Conservation (phyloP, 2,797 vertebrate species). For the Salmo trutta region DNA sequence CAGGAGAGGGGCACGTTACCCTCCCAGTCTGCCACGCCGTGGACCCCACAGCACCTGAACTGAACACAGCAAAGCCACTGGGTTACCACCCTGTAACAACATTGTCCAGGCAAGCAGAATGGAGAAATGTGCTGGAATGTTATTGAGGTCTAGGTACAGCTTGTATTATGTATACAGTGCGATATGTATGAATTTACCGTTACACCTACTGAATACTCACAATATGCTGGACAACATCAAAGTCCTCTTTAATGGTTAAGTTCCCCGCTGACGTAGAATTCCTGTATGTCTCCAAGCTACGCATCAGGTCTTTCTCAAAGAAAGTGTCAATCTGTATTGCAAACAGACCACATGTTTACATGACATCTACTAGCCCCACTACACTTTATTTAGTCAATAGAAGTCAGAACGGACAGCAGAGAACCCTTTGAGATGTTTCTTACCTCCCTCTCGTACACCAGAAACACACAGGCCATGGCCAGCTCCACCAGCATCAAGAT, state of each 20-base stretch:
- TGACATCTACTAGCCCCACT: not conserved
- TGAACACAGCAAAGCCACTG: conserved; percentile 31
- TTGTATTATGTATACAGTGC: no score
- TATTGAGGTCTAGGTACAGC: not conserved
- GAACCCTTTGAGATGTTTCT: not conserved
- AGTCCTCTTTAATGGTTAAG: conserved; percentile 58
- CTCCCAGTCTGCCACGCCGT: conserved; percentile 58
- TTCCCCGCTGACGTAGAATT: conserved; percentile 40
- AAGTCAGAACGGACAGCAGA: not conserved
- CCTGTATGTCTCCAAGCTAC: conserved; percentile 63
- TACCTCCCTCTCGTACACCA: conserved; percentile 65
- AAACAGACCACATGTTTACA: conserved; percentile 1
- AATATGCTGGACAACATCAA: conserved; percentile 62
- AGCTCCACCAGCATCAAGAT: conserved; percentile 72
- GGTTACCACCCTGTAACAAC: not conserved
- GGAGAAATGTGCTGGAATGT: not conserved
- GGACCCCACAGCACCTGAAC: conserved; percentile 71
- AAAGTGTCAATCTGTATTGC: conserved; percentile 60
- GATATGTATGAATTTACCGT: not conserved
- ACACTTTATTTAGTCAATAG: not conserved
- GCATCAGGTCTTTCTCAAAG: conserved; percentile 62
- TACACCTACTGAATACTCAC: conserved; percentile 39
- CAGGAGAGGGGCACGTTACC: conserved; percentile 60
- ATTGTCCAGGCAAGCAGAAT: not conserved
- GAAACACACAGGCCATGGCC: conserved; percentile 68